Evolutionary conservation across 2,113 vertebrate species (phyloP).

Genomic region (Megaleporinus macrocephalus): DNA sequence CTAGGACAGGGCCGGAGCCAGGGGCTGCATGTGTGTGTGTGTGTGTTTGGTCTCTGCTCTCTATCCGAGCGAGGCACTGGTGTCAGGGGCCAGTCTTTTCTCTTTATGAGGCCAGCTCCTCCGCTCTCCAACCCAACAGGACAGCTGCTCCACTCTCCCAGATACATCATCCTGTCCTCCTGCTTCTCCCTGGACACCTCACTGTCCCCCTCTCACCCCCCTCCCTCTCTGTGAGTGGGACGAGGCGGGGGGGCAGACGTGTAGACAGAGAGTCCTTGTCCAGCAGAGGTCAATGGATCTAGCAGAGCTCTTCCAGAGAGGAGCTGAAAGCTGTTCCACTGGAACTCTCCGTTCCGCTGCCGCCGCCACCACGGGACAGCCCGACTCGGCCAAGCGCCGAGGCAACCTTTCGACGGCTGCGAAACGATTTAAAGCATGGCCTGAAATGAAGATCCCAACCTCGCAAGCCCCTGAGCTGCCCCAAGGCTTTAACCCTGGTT

Average conservation of each 20-base stretch:
- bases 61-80: slow-evolving; percentile 40
- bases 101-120: slow-evolving; percentile 53
- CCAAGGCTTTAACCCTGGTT: slow-evolving; percentile 28
- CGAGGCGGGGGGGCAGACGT: slow-evolving; percentile 68
- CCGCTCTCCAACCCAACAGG: slow-evolving; percentile 51
- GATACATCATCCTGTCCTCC: slow-evolving; percentile 69
- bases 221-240: slow-evolving; percentile 33
- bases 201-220: slow-evolving; percentile 55
- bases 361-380: slow-evolving; percentile 51
- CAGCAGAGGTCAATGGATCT: slow-evolving; percentile 79
- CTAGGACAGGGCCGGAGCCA: slow-evolving; percentile 41
- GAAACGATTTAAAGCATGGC: slow-evolving; percentile 57
- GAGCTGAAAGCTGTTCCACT: slow-evolving; percentile 52
- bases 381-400: slow-evolving; percentile 37
- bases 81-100: slow-evolving; percentile 53
- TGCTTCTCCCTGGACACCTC: slow-evolving; percentile 66
- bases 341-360: slow-evolving; percentile 36
- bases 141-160: slow-evolving; percentile 69
- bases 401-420: slow-evolving; percentile 56
- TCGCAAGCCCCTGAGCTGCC: slow-evolving; percentile 18
- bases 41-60: slow-evolving; percentile 48
- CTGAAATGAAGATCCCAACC: slow-evolving; percentile 49
- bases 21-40: slow-evolving; percentile 16
- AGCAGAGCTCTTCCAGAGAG: slow-evolving; percentile 66
- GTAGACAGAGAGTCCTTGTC: slow-evolving; percentile 79